phyloP scores from a whole-genome alignment of 1,140 invertebrate species.

The Lepidostoma basale region DNA sequence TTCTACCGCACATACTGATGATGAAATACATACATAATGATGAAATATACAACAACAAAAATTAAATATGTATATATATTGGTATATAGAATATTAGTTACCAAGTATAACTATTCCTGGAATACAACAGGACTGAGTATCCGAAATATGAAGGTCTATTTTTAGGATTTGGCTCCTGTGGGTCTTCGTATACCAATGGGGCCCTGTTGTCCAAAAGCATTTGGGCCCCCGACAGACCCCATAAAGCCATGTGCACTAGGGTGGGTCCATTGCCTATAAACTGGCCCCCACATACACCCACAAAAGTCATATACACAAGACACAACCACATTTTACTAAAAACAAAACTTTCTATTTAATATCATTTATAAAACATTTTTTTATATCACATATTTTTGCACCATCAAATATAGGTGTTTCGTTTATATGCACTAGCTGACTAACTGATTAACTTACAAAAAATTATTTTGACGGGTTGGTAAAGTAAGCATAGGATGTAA shows the following conservation, averaged over 20 bases:
- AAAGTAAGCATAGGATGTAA: too few species aligned
- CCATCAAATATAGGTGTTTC: too few species aligned
- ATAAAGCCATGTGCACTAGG: neutral
- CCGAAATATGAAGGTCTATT: constrained; percentile 47
- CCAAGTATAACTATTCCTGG: constrained; percentile 17
- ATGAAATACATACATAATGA: neutral
- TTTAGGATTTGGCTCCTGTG: neutral
- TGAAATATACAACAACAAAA: neutral
- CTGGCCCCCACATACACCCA: neutral
- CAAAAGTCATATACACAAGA: neutral
- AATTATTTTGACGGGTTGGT: too few species aligned
- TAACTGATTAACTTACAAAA: too few species aligned
- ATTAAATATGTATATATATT: neutral
- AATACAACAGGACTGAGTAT: constrained; percentile 47
- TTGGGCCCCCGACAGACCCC: neutral
- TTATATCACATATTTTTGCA: too few species aligned
- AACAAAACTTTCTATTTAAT: neutral
- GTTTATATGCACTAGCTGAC: too few species aligned
- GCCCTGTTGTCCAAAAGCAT: constrained; percentile 3
- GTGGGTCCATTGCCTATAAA: neutral
- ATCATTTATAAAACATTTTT: neutral
- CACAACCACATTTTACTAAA: neutral
- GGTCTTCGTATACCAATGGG: constrained; percentile 27
- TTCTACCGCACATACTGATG: neutral
- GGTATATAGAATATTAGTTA: constrained; percentile 1